Evolutionary conservation across 2,797 vertebrate genomes (phyloP).

Genomic region (Muscicapa comitata): DNA sequence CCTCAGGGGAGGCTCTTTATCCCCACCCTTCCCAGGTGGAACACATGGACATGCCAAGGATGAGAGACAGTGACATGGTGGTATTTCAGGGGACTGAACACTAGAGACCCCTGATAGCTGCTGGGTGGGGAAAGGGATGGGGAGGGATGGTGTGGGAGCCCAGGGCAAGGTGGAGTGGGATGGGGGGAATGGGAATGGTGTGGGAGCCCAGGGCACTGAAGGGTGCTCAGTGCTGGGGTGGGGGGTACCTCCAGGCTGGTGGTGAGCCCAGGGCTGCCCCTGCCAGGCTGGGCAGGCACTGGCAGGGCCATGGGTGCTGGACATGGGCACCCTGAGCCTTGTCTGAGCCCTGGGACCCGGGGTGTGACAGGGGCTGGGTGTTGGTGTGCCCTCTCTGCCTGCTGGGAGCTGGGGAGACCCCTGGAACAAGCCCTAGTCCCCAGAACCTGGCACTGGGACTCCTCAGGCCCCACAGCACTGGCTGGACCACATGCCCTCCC

Average conservation of each 20-base stretch:
- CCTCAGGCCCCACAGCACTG: not conserved
- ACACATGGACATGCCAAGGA: not conserved
- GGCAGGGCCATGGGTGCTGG: not conserved
- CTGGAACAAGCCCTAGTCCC: not conserved
- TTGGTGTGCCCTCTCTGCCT: not conserved
- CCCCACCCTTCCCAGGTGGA: not conserved
- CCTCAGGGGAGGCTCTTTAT: not conserved
- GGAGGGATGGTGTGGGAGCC: not conserved
- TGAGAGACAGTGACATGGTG: not conserved
- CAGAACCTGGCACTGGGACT: not conserved
- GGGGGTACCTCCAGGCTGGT: not conserved
- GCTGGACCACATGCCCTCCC: rapidly evolving
- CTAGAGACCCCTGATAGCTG: not conserved
- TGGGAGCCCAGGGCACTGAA: rapidly evolving
- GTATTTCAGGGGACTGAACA: not conserved
- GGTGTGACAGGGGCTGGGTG: not conserved
- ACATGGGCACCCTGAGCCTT: not conserved
- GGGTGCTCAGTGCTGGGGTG: not conserved
- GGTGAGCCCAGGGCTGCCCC: not conserved
- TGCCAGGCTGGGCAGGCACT: not conserved
- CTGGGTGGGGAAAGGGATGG: not conserved
- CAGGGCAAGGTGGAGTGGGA: too few species aligned
- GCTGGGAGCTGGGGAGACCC: not conserved
- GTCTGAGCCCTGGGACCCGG: rapidly evolving
- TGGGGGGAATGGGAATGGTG: not conserved